A percentile compares a stretch with the other conserved stretches of the same genome.
phyloP scores from a whole-genome alignment of 2,888 invertebrate genomes.

The Ceratothoa steindachneri region DNA sequence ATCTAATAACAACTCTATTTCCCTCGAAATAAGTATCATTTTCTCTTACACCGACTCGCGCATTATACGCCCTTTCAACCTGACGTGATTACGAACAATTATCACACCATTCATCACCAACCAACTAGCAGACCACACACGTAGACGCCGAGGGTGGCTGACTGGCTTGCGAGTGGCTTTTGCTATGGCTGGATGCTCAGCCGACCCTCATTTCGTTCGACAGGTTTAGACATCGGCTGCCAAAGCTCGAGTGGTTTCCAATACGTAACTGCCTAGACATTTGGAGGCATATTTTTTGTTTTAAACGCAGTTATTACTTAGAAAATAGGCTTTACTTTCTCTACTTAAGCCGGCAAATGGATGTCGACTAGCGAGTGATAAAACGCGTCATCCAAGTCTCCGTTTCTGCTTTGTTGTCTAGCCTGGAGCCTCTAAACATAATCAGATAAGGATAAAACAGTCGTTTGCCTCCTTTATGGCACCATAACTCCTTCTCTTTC shows the following conservation, averaged over 20 bases:
- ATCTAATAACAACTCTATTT: background rate
- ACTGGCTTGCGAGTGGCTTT: background rate
- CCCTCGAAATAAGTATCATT: background rate
- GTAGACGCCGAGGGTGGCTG: background rate
- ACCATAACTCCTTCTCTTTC: background rate
- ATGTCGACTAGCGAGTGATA: background rate
- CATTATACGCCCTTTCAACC: background rate
- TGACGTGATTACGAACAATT: slow-evolving; percentile 31
- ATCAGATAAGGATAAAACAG: background rate
- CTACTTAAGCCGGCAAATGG: background rate
- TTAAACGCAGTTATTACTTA: background rate
- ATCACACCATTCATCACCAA: slow-evolving; percentile 34
- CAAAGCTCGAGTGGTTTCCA: background rate
- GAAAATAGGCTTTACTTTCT: background rate
- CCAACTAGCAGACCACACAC: slow-evolving; percentile 31
- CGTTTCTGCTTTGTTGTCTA: background rate
- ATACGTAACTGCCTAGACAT: background rate
- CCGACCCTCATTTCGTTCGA: background rate
- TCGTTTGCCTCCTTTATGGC: background rate
- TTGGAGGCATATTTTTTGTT: background rate
- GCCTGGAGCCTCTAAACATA: background rate
- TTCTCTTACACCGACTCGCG: background rate
- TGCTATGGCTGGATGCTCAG: background rate
- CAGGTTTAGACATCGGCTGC: slow-evolving; percentile 11
- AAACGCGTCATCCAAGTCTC: background rate